A percentile compares a stretch with the other conserved stretches of the same genome.
Conservation (phyloP, 1,140 invertebrate species). For the Trichonephila clavata region DNA sequence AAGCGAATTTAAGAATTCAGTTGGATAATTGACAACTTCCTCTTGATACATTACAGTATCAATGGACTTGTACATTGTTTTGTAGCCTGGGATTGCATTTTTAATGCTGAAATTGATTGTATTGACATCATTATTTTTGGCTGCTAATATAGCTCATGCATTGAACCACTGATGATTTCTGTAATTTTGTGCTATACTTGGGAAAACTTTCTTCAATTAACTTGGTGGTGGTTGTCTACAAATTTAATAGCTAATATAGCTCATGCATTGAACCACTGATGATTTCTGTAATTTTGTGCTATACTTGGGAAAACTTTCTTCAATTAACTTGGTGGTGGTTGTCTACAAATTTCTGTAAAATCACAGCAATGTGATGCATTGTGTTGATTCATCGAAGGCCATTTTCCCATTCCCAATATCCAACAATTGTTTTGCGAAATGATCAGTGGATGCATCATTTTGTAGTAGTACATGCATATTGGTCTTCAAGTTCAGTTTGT, state of each 20-base stretch:
- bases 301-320: no score
- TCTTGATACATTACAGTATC: conserved; percentile 53
- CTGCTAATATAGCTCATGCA: not conserved
- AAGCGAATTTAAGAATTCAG: conserved; percentile 79
- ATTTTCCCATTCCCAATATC: no score
- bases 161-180: no score
- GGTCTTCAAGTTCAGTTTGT: not conserved
- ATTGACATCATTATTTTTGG: conserved; percentile 1
- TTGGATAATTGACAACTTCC: conserved; percentile 77
- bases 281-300: no score
- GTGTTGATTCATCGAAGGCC: not conserved
- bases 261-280: not conserved
- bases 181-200: no score
- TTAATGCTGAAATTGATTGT: no score
- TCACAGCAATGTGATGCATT: not conserved
- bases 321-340: no score
- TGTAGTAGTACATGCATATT: not conserved
- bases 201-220: no score
- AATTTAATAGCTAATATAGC: conserved; percentile 7
- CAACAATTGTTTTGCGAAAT: not conserved
- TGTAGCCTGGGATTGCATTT: no score
- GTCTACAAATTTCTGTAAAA: no score
- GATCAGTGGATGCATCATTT: not conserved
- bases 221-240: no score
- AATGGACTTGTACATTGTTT: not conserved